Evolutionary conservation across 2,797 vertebrate species (phyloP), one percentile per base, ranked within the genome.

Genomic region (Xyrichtys novacula): DNA sequence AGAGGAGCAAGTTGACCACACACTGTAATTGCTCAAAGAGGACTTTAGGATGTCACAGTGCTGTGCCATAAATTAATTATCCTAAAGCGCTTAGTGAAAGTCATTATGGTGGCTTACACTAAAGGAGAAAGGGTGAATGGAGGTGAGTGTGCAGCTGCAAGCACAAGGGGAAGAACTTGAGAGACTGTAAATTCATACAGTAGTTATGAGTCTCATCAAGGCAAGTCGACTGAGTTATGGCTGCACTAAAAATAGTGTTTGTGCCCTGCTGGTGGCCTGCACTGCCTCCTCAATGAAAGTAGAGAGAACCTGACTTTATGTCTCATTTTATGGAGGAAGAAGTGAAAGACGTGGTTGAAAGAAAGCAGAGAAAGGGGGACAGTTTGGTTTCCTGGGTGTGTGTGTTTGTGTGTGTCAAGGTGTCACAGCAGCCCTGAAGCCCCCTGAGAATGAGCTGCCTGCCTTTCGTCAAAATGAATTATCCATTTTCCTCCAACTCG

Each of bases 11-110:
- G 65, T 54, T 86, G 80, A 87, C 75, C 76, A 71, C 64, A 74
- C 70, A 42, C 56, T 76, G 63, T 80, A 85, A 83, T 73, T 78
- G 57, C 71, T 83, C 71, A 83, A 67, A 80, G 59, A 76, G 66
- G 80, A 81, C 81, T 85, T 78, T 65, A 59, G 62, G 78, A 80
- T 84, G 81, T 82, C 80, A 87, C 85, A 81, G 78, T 63, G 65
- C 65, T 68, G 60, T 74, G 71, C 81, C 80, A 79, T 85, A 76
- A 88, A 89, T 88, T 65, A 85, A 88, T 89, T 88, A 84, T 64
- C 71, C 79, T 83, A 81, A 88, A 87, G 85, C 65, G 76, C 80
- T 89, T 85, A 85, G 72, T 78, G 77, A 62, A 83, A 84, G 79
- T 83, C 70, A 82, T 76, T 62, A 69, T 76, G 73, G 85, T 72